Percentiles rank a stretch among this genome's conserved stretches.
Evolutionary conservation across 2,888 invertebrate species (phyloP).

Genomic region (Neoitamus cyanurus): DNA sequence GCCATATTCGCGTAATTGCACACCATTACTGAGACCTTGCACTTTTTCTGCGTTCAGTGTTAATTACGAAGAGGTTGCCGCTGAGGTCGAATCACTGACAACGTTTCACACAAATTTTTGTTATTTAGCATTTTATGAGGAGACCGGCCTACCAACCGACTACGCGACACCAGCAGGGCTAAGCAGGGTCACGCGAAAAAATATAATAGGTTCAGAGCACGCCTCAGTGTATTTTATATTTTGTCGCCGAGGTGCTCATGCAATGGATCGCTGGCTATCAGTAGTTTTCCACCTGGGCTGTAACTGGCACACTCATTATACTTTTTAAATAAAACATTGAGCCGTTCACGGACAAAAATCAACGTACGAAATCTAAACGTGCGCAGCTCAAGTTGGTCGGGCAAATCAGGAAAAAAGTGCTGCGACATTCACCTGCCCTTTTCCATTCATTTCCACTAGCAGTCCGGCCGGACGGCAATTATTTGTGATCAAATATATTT

Average conservation of each 20-base stretch:
- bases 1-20: not conserved
- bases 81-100: not conserved
- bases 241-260: not conserved
- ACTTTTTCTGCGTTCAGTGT: not conserved
- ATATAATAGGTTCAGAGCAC: not conserved
- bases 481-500: not conserved
- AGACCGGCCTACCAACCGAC: not conserved
- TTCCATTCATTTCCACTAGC: not conserved
- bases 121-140: not conserved
- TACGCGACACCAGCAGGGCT: not conserved
- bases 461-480: not conserved
- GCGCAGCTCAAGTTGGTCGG: constrained; percentile 1
- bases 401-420: not conserved
- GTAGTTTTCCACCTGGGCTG: not conserved
- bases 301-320: constrained; percentile 1
- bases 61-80: not conserved
- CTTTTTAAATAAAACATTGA: constrained; percentile 1
- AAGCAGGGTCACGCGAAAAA: not conserved
- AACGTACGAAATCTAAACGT: constrained; percentile 5
- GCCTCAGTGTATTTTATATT: not conserved
- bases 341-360: not conserved
- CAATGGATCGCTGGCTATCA: not conserved
- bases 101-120: not conserved
- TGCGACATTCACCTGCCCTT: not conserved
- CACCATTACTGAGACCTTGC: not conserved